Base-by-base conservation (phyloP, 2,113 vertebrate genomes). In the Oriolus oriolus region DNA sequence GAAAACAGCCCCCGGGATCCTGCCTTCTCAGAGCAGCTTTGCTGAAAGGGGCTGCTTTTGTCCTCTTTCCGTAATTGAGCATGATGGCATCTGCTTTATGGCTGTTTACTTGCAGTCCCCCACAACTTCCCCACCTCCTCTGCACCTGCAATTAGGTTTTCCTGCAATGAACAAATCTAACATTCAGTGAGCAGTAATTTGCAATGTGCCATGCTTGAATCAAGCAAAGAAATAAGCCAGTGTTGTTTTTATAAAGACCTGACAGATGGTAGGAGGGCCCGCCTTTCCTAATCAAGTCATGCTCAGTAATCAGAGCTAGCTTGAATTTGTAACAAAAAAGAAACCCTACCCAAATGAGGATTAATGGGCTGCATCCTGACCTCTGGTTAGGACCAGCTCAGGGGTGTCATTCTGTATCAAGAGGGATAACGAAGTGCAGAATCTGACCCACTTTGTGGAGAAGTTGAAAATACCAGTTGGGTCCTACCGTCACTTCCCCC, bases 201-300 rank as follows among this genome's bases (percentile, higher is more conserved):
- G 79, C 85, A 59, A 78, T 45, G 85, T 89, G 94, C 92, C 44
- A 59, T 59, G 64, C 60, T 75, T 86, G 88, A 95, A 80, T 89
- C 95, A 44, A 89, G 93, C 47, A 39, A 54, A 91, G 90, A 95
- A 95, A 88, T 85, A 94, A 95, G 44, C 52, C 37, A 14, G 89
- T 54, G 77, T 54, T 94, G 74, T 64, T 82, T 74, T 60, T 95
- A 47, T 57, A 81, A 94, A 94, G 90, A 78, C 31, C 44, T 95
- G 90, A 92, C 93, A 96, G 96, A 95, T 93, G 90, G 95, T 94
- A 93, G 92, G 92, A 96, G 71, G 85, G 87, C 76, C 87, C 11
- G 41, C 92, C 93, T 96, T 95, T 95, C 95, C 95, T 96, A 95
- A 95, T 96, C 83, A 94, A 95, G 93, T 75, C 90, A 87, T 87